Percentiles rank a stretch among this genome's conserved stretches.
Evolutionary conservation across 2,113 vertebrate genomes (phyloP).

Genomic region (Bubalus kerabau): DNA sequence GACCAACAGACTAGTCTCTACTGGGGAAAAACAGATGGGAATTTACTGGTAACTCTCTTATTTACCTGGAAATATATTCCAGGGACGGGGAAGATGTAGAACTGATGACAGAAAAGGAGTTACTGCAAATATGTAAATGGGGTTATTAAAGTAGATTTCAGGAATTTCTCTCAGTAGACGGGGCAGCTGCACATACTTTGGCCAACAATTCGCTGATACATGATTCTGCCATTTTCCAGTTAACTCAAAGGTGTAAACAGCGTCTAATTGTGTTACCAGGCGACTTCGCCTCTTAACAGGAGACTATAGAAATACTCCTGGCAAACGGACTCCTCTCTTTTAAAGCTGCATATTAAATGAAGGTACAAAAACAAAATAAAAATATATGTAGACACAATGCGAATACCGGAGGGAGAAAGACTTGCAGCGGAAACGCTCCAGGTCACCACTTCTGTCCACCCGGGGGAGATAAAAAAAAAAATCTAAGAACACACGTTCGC

Average conservation of each 20-base stretch:
- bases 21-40: not conserved
- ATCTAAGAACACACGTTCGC: not conserved
- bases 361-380: not conserved
- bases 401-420: not conserved
- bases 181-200: not conserved
- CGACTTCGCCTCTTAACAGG: not conserved
- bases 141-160: not conserved
- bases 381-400: not conserved
- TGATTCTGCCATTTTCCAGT: not conserved
- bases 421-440: not conserved
- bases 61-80: not conserved
- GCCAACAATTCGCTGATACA: not conserved
- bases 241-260: not conserved
- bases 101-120: not conserved
- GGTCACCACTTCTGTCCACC: not conserved
- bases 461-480: not conserved
- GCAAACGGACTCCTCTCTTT: not conserved
- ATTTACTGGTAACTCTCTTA: not conserved
- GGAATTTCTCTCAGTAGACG: not conserved
- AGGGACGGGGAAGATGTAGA: not conserved
- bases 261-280: not conserved
- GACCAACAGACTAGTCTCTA: not conserved
- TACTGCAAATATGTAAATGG: not conserved
- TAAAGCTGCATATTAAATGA: not conserved
- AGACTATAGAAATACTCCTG: not conserved